Evolutionary conservation across 2,888 invertebrate species (phyloP), one percentile per base, ranked within the genome.

Genomic region (Iselma pallidipennis): DNA sequence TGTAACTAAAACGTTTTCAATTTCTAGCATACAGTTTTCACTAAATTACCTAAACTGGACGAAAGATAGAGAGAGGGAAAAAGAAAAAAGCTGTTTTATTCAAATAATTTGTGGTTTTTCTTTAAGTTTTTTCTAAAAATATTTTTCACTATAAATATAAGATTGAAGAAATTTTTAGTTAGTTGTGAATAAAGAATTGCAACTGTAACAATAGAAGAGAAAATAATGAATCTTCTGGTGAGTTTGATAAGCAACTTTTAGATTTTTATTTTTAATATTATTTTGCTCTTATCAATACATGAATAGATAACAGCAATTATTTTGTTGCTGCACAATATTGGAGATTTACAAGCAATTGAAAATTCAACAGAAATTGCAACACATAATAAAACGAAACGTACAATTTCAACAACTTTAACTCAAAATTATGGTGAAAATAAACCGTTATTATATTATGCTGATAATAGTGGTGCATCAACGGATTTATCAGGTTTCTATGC

Each of bases 331-430:
- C 19, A 42, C 10, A 19, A 4, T 10, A 21, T 42, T 19, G 19
- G 21, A 21, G 19, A 21, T 21, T 9, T 42, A 21, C 42, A 42
- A 19, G 42, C 21, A n/a, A n/a, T n/a, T 10, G 42, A 42, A 29
- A 6, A 42, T 42, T 4, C 42, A 21, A 21, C 19, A 1, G 19
- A 42, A 3, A 10, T 7, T 37, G 19, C 16, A 4, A 4, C 4
- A 14, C 21, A 42, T 2, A 65, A 66, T 37, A 72, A 72, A 67
- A 66, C 69, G 5, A 72, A 74, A 68, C 65, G 72, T 16, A 71
- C 68, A 23, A 49, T 71, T 50, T 55, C 65, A 29, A 6, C 57
- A 9, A 64, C 61, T n/a, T 65, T 70, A 52, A 52, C 67, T 9
- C 66, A 63, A 23, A 68, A 58, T 50, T 67, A 70, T 49, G 73